Evolutionary conservation across 1,140 invertebrate species (phyloP), one percentile per base, ranked within the genome.

Genomic region (Hydropsyche tenuis): DNA sequence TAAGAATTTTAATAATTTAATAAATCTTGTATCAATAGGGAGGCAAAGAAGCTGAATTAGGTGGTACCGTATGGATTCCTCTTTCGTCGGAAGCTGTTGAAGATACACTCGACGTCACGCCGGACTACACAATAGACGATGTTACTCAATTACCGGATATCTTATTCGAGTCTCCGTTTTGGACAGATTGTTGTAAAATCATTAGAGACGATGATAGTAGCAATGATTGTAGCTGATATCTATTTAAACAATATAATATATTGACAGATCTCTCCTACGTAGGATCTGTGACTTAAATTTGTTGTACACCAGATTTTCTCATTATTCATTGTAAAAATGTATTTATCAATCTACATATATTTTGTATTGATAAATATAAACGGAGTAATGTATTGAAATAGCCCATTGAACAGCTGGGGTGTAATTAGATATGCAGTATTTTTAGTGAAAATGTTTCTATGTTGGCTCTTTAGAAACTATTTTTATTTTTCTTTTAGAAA

Each of bases 61-160:
- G 88, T 4, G 89, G 89, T 9, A 94, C 92, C 0, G 89, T 95
- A 12, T 94, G 93, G 92, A 87, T 94, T 73, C 91, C 91, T 9
- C 79, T 89, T 1, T 81, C 82, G 27, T 81, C 82, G 63, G 82
- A 84, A 62, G 4, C 48, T 12, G 43, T 65, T 2, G 73, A 75
- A 22, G 80, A 82, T 75, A 79, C 81, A 73, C 78, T 80, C 62
- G 82, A 83, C 0, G 82, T 84, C 27, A 75, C 83, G n/a, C 84
- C 84, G 0, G 83, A 86, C 74, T 83, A 82, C 76, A 85, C 83
- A 0, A 85, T 86, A 42, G 82, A 86, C 64, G 83, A 82, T 18
- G 84, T 86, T 14, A 85, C 81, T 53, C 81, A 84, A 51, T 73
- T 86, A 53, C 83, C 84, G 3, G 84, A 84, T 70, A 81, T 86